A percentile compares a stretch with the other conserved stretches of the same genome.
phyloP scores from a whole-genome alignment of 2,888 invertebrate genomes.

The Orgyia antiqua region DNA sequence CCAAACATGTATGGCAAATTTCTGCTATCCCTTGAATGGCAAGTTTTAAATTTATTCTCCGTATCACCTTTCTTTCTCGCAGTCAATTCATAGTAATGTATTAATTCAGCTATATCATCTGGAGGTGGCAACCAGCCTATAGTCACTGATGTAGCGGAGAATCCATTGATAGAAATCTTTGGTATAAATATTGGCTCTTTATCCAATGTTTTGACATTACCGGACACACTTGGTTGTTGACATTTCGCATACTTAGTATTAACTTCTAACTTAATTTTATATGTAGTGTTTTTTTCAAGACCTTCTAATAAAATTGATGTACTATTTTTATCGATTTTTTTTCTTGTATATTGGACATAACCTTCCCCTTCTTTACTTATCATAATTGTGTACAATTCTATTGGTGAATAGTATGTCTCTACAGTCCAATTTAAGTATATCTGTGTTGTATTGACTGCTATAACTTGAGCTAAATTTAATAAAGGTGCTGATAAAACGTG shows the following conservation, averaged over 20 bases:
- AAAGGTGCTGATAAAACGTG: slow-evolving; percentile 84
- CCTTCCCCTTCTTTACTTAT: slow-evolving; percentile 27
- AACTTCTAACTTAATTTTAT: slow-evolving; percentile 82
- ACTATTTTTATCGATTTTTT: slow-evolving; percentile 80
- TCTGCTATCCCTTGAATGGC: slow-evolving; percentile 80
- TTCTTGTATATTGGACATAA: slow-evolving; percentile 51
- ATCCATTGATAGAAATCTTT: slow-evolving; percentile 85
- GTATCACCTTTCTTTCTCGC: slow-evolving; percentile 75
- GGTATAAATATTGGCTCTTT: slow-evolving; percentile 89
- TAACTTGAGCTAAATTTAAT: slow-evolving; percentile 83
- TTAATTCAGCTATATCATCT: slow-evolving; percentile 80
- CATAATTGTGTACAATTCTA: slow-evolving; percentile 75
- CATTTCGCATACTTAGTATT: slow-evolving; percentile 81
- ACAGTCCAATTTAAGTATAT: slow-evolving; percentile 91
- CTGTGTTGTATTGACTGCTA: slow-evolving; percentile 85
- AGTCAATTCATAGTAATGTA: slow-evolving; percentile 86
- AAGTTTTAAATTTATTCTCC: slow-evolving; percentile 58
- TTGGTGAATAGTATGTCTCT: slow-evolving; percentile 84
- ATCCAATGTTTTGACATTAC: slow-evolving; percentile 76
- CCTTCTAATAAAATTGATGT: slow-evolving; percentile 83
- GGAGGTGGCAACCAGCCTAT: slow-evolving; percentile 88
- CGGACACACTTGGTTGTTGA: slow-evolving; percentile 25
- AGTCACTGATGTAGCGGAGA: slow-evolving; percentile 84
- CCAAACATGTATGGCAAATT: slow-evolving; percentile 88
- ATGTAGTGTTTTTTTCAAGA: slow-evolving; percentile 81